Conservation (phyloP, 53 echinoderm and acorn worm species). For the Paracentrotus lividus region DNA sequence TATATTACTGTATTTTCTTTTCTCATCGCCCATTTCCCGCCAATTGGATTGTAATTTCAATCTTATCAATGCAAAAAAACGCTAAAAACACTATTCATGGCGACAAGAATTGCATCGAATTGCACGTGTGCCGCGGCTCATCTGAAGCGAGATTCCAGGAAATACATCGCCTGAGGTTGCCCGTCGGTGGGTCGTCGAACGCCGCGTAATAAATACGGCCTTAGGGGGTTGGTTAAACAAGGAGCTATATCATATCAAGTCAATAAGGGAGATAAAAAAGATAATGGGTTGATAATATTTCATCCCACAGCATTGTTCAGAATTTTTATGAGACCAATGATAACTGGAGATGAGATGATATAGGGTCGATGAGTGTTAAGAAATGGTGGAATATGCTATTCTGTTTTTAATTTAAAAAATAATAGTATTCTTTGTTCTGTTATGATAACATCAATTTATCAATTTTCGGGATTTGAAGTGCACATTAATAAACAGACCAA, state of each 20-base stretch:
- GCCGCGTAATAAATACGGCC: neutral
- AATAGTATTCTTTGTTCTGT: no score
- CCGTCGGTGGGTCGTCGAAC: constrained; percentile 13
- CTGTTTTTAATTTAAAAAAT: no score
- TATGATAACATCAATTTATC: no score
- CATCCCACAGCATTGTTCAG: neutral
- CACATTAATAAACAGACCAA: no score
- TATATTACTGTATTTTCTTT: neutral
- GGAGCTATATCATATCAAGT: neutral
- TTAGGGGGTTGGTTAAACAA: neutral
- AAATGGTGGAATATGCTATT: no score
- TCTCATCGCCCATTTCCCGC: neutral
- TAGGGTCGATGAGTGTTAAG: no score
- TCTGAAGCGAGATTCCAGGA: neutral
- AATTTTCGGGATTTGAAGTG: no score
- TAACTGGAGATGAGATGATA: no score
- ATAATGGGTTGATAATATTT: neutral
- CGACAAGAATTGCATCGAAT: neutral
- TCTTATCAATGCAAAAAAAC: neutral
- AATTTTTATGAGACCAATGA: neutral
- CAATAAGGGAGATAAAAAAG: neutral
- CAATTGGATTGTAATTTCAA: neutral
- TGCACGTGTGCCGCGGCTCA: neutral
- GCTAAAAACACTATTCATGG: no score
- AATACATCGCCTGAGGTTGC: neutral